Conservation (phyloP, 2,888 invertebrate species). For the Anorthoa munda region DNA sequence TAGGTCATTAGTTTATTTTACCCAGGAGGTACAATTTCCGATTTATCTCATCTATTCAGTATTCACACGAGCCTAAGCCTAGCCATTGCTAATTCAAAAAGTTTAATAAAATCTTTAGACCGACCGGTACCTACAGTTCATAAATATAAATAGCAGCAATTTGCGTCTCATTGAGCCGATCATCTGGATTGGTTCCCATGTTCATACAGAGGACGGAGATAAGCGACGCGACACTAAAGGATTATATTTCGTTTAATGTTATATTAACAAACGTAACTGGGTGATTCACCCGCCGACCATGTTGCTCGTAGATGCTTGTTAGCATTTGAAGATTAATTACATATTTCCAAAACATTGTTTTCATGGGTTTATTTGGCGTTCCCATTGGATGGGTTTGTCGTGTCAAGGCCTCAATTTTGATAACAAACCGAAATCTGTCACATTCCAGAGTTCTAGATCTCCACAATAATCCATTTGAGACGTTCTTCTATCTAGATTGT, state of each 20-base stretch:
- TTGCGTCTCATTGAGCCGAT: slow-evolving; percentile 1
- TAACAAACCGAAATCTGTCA: neutral
- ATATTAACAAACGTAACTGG: slow-evolving; percentile 4
- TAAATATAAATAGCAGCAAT: slow-evolving; percentile 27
- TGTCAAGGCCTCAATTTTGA: neutral
- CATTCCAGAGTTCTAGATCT: neutral
- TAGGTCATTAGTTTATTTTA: neutral
- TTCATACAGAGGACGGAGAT: slow-evolving; percentile 8
- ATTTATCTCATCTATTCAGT: neutral
- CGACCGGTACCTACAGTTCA: neutral
- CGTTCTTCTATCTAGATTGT: neutral
- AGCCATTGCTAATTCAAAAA: slow-evolving; percentile 1
- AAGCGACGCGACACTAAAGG: slow-evolving; percentile 2
- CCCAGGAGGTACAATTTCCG: neutral
- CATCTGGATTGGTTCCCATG: neutral
- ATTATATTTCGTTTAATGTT: slow-evolving; percentile 20
- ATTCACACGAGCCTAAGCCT: neutral
- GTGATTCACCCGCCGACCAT: neutral
- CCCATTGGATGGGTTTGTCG: neutral
- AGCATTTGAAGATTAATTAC: neutral
- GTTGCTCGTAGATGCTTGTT: slow-evolving; percentile 6
- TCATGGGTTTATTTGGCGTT: neutral
- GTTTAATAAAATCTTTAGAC: slow-evolving; percentile 5
- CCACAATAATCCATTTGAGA: slow-evolving; percentile 1
- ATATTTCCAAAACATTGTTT: slow-evolving; percentile 4